Percentiles rank a stretch among this genome's conserved stretches.
These are phyloP conservation scores for Neomicropteryx cornuta DNA, from an alignment of 1,140 invertebrate species.

Conservation along the genomic window DNA sequence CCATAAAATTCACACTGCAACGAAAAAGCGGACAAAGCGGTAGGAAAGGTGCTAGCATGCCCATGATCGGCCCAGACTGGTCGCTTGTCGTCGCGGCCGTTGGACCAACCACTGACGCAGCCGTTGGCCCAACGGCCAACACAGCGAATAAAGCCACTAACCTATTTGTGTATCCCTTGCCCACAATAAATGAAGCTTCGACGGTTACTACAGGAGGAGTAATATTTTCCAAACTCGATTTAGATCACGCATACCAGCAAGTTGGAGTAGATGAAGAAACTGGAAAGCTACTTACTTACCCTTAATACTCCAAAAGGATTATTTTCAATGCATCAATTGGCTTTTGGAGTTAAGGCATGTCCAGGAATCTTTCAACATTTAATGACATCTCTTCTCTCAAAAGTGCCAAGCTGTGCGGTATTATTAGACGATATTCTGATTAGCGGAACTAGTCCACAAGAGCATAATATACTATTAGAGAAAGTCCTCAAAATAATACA, in stretches of 20 bases:
- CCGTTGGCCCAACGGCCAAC: too few relatives aligned
- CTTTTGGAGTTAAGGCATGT: conserved; percentile 33
- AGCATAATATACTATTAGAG: conserved; percentile 15
- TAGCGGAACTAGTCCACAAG: conserved; percentile 11
- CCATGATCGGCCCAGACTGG: too few relatives aligned
- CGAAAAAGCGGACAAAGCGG: too few relatives aligned
- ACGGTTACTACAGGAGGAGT: conserved; percentile 17
- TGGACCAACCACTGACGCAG: too few relatives aligned
- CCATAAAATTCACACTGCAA: too few relatives aligned
- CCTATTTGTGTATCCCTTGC: conserved; percentile 30
- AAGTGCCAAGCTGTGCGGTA: conserved; percentile 17
- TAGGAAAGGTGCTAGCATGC: too few relatives aligned
- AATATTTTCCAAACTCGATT: conserved; percentile 20
- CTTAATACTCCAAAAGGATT: conserved; percentile 29
- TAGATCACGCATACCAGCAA: conserved; percentile 22
- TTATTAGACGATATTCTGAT: conserved; percentile 26
- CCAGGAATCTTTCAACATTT: conserved; percentile 29
- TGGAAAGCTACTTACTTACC: conserved; percentile 16
- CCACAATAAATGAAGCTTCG: conserved; percentile 27
- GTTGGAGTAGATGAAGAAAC: conserved; percentile 20
- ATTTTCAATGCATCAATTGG: conserved; percentile 33
- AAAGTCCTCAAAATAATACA: conserved; percentile 9
- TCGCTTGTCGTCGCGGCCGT: too few relatives aligned
- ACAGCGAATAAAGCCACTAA: conserved; percentile 22
- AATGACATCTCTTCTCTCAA: conserved; percentile 22